Percentiles rank a stretch among this genome's conserved stretches.
Evolutionary conservation across 2,888 invertebrate species (phyloP).

Genomic region (Acholoe squamosa): DNA sequence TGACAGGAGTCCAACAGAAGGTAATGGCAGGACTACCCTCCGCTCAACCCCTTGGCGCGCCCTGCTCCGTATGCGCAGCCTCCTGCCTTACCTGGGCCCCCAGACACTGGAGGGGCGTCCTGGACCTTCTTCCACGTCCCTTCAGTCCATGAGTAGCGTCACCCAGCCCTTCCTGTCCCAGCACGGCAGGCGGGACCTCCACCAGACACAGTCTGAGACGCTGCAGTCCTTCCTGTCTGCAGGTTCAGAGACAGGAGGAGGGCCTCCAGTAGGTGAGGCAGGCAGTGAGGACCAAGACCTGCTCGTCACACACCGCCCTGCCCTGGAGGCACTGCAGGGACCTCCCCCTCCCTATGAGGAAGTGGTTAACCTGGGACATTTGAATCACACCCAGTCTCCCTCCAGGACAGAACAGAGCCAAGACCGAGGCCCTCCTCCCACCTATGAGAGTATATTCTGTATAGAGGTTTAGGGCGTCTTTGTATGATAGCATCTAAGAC

Average conservation of each 20-base stretch:
- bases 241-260: no score
- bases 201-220: conserved; percentile 1
- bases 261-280: neutral
- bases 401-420: neutral
- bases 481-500: no score
- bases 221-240: conserved; percentile 36
- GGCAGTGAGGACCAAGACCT: neutral
- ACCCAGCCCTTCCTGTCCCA: conserved; percentile 22
- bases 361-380: neutral
- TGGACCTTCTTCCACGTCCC: neutral
- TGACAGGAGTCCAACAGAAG: neutral
- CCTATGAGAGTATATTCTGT: conserved; percentile 24
- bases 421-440: neutral
- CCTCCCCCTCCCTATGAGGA: conserved; percentile 10
- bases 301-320: neutral
- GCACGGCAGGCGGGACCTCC: neutral
- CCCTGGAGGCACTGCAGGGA: neutral
- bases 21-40: neutral
- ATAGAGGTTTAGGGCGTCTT: neutral
- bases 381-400: neutral
- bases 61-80: neutral
- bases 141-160: conserved; percentile 35
- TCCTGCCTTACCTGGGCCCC: neutral
- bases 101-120: neutral
- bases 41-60: neutral